phyloP scores from a whole-genome alignment of 1,140 invertebrate genomes.

The Lasioglossum baleicum region DNA sequence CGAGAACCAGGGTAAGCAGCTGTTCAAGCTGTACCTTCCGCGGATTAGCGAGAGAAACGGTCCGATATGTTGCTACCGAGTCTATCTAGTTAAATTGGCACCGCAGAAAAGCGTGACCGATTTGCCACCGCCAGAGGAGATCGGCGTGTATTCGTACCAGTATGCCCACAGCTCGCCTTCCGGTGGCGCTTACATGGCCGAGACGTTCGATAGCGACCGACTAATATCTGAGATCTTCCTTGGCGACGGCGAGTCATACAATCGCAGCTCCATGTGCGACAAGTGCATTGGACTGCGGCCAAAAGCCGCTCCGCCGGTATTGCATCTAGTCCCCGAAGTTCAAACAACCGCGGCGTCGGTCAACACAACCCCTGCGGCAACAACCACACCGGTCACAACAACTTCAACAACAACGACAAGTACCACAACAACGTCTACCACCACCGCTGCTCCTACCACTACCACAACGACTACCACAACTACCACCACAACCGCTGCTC shows the following conservation, averaged over 20 bases:
- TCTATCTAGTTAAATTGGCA: conserved; percentile 87
- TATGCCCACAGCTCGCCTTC: conserved; percentile 84
- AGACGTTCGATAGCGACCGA: conserved; percentile 86
- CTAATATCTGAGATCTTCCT: conserved; percentile 83
- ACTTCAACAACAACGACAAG: conserved; percentile 53
- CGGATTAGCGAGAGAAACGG: conserved; percentile 91
- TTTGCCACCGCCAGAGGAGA: conserved; percentile 84
- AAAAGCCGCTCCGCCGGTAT: conserved; percentile 72
- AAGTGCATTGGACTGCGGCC: conserved; percentile 80
- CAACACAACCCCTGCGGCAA: conserved; percentile 36
- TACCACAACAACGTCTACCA: conserved; percentile 35
- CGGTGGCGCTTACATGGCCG: conserved; percentile 89
- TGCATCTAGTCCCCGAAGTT: conserved; percentile 72
- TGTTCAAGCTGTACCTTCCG: conserved; percentile 87
- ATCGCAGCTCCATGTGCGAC: conserved; percentile 75
- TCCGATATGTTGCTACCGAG: conserved; percentile 91
- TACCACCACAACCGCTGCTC: conserved; percentile 61
- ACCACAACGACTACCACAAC: conserved; percentile 23
- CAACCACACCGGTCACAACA: conserved; percentile 35
- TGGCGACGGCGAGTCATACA: conserved; percentile 83
- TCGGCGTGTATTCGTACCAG: conserved; percentile 85
- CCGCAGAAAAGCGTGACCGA: conserved; percentile 84
- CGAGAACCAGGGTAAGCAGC: conserved; percentile 83
- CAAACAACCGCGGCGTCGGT: conserved; percentile 41
- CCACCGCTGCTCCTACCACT: conserved; percentile 57